phyloP scores from a whole-genome alignment of 2,113 vertebrate species.

The Vulpes vulpes region DNA sequence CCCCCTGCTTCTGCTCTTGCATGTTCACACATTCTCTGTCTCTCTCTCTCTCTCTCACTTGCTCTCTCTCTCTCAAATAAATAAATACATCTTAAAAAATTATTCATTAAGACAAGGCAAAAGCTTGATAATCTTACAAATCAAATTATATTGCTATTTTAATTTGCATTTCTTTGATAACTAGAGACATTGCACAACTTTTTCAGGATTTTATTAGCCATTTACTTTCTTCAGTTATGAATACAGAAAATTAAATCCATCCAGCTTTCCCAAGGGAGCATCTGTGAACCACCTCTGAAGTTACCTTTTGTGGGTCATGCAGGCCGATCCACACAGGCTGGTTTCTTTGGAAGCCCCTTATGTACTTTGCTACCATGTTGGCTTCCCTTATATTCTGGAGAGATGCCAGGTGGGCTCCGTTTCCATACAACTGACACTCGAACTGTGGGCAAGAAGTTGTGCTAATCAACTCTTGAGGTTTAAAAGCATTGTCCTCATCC shows the following conservation, averaged over 20 bases:
- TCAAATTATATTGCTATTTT: conserved; percentile 3
- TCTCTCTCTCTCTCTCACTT: too few relatives aligned
- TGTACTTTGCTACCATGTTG: fast-evolving
- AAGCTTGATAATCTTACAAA: neutral
- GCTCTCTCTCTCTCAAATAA: too few relatives aligned
- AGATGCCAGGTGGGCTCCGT: conserved; percentile 75
- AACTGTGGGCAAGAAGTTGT: conserved; percentile 32
- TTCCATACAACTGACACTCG: conserved; percentile 62
- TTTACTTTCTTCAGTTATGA: neutral
- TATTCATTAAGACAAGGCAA: neutral
- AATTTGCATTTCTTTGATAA: conserved; percentile 4
- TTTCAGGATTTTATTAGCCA: neutral
- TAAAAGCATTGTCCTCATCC: too few relatives aligned
- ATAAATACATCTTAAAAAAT: too few relatives aligned
- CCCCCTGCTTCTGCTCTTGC: too few relatives aligned
- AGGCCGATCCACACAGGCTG: conserved; percentile 82
- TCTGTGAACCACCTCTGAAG: fast-evolving
- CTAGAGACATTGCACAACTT: neutral
- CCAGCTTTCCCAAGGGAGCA: neutral
- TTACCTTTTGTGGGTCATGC: conserved; percentile 75
- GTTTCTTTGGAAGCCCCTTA: conserved; percentile 47
- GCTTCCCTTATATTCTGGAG: conserved; percentile 56
- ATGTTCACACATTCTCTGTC: too few relatives aligned
- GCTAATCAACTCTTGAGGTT: neutral
- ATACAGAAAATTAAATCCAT: neutral